Evolutionary conservation across 2,888 invertebrate species (phyloP).

Genomic region (Tholera decimalis): DNA sequence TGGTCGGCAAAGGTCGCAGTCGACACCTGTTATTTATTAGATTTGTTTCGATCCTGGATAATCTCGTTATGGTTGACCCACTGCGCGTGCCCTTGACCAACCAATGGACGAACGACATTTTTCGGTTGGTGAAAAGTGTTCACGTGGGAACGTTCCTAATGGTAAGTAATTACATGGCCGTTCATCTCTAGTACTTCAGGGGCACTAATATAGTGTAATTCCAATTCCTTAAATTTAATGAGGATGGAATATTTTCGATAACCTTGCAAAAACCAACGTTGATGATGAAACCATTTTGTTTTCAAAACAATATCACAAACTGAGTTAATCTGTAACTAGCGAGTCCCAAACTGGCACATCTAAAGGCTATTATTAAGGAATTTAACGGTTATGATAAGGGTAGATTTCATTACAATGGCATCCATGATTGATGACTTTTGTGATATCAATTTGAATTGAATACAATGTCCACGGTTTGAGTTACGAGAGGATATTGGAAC

Average conservation of each 20-base stretch:
- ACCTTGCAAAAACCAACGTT: slow-evolving; percentile 3
- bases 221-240: slow-evolving; percentile 23
- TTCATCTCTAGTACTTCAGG: slow-evolving; percentile 42
- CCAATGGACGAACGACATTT: slow-evolving; percentile 55
- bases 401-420: slow-evolving; percentile 59
- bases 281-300: background rate
- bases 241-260: slow-evolving; percentile 9
- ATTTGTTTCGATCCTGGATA: slow-evolving; percentile 86
- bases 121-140: slow-evolving; percentile 57
- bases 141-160: slow-evolving; percentile 38
- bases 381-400: slow-evolving; percentile 52
- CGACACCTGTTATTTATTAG: slow-evolving; percentile 88
- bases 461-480: slow-evolving; percentile 55
- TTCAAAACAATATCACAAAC: slow-evolving; percentile 12
- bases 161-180: slow-evolving; percentile 53
- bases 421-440: slow-evolving; percentile 70
- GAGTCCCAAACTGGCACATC: slow-evolving; percentile 29
- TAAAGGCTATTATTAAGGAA: slow-evolving; percentile 36
- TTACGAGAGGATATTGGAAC: slow-evolving; percentile 50
- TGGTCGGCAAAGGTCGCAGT: slow-evolving; percentile 74
- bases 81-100: slow-evolving; percentile 60
- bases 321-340: slow-evolving; percentile 15
- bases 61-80: slow-evolving; percentile 81
- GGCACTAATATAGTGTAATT: slow-evolving; percentile 42
- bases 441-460: slow-evolving; percentile 66